Evolutionary conservation across 2,113 vertebrate genomes (phyloP).

Genomic region (Mus pahari): DNA sequence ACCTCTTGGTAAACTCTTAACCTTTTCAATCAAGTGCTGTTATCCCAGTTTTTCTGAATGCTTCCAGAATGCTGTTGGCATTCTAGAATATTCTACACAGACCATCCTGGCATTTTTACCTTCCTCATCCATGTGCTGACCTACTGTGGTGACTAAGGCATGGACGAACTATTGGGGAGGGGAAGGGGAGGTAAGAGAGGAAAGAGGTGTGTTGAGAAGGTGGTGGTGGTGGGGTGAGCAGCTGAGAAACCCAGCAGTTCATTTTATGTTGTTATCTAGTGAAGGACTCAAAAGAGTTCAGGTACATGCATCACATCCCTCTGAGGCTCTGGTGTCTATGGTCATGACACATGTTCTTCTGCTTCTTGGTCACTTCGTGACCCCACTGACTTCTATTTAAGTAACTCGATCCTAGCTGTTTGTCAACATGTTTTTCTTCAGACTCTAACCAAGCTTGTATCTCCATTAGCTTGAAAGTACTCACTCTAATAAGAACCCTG

Average conservation of each 20-base stretch:
- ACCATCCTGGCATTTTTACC: background rate
- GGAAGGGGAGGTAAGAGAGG: background rate
- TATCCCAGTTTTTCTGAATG: background rate
- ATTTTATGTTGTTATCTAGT: background rate
- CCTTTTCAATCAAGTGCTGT: slow-evolving; percentile 17
- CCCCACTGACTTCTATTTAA: background rate
- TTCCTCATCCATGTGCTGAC: background rate
- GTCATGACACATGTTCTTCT: background rate
- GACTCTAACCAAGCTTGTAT: background rate
- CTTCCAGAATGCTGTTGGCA: background rate
- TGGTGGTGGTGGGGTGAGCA: no score
- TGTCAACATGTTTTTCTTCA: background rate
- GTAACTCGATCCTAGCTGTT: background rate
- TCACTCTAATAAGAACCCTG: background rate
- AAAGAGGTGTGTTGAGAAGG: background rate
- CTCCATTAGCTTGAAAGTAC: background rate
- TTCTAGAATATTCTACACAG: background rate
- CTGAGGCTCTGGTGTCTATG: background rate
- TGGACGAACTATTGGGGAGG: background rate
- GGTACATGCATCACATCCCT: background rate
- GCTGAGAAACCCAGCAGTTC: background rate
- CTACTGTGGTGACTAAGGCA: background rate
- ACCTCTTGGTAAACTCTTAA: background rate
- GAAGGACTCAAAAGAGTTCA: background rate
- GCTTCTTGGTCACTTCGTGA: background rate